Conservation (phyloP, 2,113 vertebrate genomes). For the Solenodon paradoxus region DNA sequence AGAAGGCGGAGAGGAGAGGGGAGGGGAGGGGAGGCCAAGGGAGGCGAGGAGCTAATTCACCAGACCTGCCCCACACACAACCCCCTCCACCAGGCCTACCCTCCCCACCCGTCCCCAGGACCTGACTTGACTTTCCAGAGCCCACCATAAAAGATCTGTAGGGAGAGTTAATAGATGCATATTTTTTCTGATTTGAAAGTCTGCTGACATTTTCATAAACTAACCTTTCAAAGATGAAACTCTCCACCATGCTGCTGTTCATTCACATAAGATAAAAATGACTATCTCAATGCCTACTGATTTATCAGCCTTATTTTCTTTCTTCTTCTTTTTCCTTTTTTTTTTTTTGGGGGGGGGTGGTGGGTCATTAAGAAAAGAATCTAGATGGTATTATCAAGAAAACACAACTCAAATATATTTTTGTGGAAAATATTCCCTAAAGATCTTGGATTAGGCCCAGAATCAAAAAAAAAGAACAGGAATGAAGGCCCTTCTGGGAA, state of each 20-base stretch:
- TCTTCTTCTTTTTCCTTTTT: neutral
- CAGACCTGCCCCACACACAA: too few relatives aligned
- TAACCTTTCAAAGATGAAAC: neutral
- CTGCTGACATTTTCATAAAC: neutral
- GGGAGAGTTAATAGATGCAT: neutral
- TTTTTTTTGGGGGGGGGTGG: neutral
- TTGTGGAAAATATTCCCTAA: neutral
- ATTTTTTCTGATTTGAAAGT: neutral
- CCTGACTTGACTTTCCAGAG: neutral
- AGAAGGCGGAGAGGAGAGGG: too few relatives aligned
- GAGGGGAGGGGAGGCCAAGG: too few relatives aligned
- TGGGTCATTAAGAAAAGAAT: neutral
- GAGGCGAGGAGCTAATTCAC: too few relatives aligned
- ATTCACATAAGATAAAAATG: neutral
- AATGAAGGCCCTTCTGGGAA: neutral
- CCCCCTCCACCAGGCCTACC: neutral
- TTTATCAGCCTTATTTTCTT: neutral
- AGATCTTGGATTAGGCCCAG: neutral
- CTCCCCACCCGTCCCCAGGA: rapidly evolving
- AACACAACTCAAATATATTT: neutral
- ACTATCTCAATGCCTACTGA: neutral
- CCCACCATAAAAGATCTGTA: neutral
- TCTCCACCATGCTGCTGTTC: neutral
- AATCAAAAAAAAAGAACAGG: neutral
- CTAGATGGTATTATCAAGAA: neutral